Evolutionary conservation across 1,140 invertebrate genomes (phyloP).

Genomic region (Eciton burchellii): DNA sequence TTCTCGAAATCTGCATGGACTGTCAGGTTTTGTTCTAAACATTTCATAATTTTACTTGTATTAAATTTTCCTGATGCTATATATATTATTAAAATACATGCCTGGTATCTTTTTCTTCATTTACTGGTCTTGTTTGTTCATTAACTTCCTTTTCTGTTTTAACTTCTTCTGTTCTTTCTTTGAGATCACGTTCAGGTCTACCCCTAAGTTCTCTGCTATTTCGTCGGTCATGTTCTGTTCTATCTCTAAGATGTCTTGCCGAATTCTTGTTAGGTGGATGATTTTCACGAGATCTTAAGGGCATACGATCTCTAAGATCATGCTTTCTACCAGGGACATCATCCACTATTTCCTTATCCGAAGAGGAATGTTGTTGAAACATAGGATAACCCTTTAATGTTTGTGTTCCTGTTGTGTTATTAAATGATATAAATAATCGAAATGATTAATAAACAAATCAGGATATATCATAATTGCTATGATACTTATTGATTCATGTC

Average conservation of each 20-base stretch:
- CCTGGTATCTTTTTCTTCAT: constrained; percentile 81
- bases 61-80: neutral
- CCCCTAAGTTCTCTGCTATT: constrained; percentile 71
- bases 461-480: constrained; percentile 1
- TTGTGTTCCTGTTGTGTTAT: constrained; percentile 80
- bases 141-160: constrained; percentile 77
- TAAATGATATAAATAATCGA: constrained; percentile 32
- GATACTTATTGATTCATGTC: neutral
- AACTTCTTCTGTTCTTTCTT: constrained; percentile 70
- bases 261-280: constrained; percentile 80
- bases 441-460: constrained; percentile 1
- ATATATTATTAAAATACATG: constrained; percentile 37
- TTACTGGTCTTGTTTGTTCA: constrained; percentile 71
- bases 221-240: constrained; percentile 73
- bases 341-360: constrained; percentile 83
- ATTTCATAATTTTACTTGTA: constrained; percentile 27
- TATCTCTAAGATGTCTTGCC: constrained; percentile 79
- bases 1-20: constrained; percentile 80
- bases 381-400: constrained; percentile 85
- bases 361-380: constrained; percentile 84
- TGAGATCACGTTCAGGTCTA: constrained; percentile 71
- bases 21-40: constrained; percentile 79
- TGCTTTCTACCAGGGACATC: constrained; percentile 79
- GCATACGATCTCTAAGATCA: constrained; percentile 79
- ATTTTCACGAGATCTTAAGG: constrained; percentile 82